Evolutionary conservation across 2,888 invertebrate species (phyloP).

Genomic region (Piscicola geometra): DNA sequence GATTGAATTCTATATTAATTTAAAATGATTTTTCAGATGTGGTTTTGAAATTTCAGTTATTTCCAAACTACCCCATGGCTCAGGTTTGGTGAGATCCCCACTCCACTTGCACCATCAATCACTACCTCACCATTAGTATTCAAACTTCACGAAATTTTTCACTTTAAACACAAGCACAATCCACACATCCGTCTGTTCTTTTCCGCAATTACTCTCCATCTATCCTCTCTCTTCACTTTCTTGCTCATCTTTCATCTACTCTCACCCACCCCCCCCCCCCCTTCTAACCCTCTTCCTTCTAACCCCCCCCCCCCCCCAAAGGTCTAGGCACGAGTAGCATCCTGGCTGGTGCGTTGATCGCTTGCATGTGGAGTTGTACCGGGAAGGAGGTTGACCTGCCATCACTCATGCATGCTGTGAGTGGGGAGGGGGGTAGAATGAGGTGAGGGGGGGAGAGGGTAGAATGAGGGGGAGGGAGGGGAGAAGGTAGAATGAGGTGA

Average conservation of each 20-base stretch:
- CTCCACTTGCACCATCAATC: not conserved
- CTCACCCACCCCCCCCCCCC: not conserved
- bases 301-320: constrained; percentile 39
- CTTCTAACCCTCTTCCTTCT: not conserved
- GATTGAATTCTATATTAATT: no score
- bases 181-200: not conserved
- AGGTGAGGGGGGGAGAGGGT: no score
- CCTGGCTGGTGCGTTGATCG: constrained; percentile 58
- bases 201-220: not conserved
- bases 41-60: constrained; percentile 58
- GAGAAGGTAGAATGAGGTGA: not conserved
- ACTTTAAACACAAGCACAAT: not conserved
- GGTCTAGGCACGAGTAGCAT: constrained; percentile 62
- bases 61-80: constrained; percentile 59
- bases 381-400: constrained; percentile 52
- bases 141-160: not conserved
- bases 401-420: constrained; percentile 56
- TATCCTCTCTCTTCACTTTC: not conserved
- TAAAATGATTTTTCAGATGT: constrained; percentile 36
- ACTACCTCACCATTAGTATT: not conserved
- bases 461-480: not conserved
- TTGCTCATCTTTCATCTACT: not conserved
- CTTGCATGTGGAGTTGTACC: constrained; percentile 55
- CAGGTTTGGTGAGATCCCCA: constrained; percentile 48
- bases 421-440: no score